Base-by-base conservation (phyloP, 2,888 invertebrate species). In the Carpatolechia fugitivella region DNA sequence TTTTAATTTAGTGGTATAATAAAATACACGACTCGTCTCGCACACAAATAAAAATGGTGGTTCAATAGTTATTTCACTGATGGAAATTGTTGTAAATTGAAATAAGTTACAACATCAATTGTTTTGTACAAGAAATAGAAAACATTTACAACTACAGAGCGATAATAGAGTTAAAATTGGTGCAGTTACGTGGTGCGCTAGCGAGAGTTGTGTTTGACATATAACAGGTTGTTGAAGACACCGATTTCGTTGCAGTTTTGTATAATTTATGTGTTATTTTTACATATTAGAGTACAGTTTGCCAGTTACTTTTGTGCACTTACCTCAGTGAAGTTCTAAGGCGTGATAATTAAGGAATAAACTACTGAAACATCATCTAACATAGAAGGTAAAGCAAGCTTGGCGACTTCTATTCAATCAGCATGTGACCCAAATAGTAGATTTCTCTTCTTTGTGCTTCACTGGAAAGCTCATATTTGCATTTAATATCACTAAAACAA, bases 41-140 rank as follows among this genome's bases (percentile, higher is more conserved):
- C 78, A 85, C 80, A 85, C 80, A 85, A 86, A 89, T 88, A 88
- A 90, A 90, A 88, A 90, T 90, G 90, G 90, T 87, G 90, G 90
- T 89, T 86, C 78, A 69, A 74, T 79, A 74, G 69, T 76, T 69
- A 77, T 82, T 82, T 83, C 78, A 76, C 74, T 76, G 70, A 75
- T 76, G 71, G 76, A 76, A 78, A 52, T 52, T 52, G 31, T 77
- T 77, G 66, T 75, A 70, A 70, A 74, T 74, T 78, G 70, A 78
- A 78, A 66, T 73, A 72, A 67, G 60, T 70, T 68, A 58, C 65
- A 60, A 68, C 59, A 67, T 67, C 56, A 62, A 57, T 61, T 56
- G 60, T 64, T 70, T 66, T 66, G 57, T 69, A 60, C 55, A 55
- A 63, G 64, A 68, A 75, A 63, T 69, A 65, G 58, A 61, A 64